Conservation (phyloP, 2,888 invertebrate species). For the Trypoxylon attenuatum region DNA sequence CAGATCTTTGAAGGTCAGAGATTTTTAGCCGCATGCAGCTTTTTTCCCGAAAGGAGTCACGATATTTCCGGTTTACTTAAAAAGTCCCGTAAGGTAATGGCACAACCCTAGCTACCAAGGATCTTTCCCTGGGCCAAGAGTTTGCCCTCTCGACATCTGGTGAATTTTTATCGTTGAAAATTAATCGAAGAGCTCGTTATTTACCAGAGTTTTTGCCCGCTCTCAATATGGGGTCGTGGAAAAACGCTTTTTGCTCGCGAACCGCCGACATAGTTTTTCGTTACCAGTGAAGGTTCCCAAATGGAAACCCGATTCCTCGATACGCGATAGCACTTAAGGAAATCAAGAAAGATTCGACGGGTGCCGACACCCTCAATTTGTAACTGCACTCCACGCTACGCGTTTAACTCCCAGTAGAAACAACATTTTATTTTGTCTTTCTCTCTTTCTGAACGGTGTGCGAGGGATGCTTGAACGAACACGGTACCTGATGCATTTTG, state of each 20-base stretch:
- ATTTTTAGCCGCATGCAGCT: not conserved
- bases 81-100: too few species aligned
- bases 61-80: not conserved
- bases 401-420: not conserved
- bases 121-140: too few species aligned
- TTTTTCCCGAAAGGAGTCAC: not conserved
- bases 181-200: not conserved
- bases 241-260: not conserved
- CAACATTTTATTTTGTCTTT: not conserved
- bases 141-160: not conserved
- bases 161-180: not conserved
- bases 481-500: conserved; percentile 20
- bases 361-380: not conserved
- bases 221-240: not conserved
- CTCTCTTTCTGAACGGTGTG: not conserved
- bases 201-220: not conserved
- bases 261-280: not conserved
- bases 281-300: not conserved
- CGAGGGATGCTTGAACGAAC: not conserved
- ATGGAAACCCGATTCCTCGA: not conserved
- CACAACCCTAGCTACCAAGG: too few species aligned
- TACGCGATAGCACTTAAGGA: not conserved
- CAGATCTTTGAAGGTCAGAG: not conserved
- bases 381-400: not conserved
- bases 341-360: not conserved